Evolutionary conservation across 2,888 invertebrate species (phyloP).

Genomic region (Ormyrus thymus): DNA sequence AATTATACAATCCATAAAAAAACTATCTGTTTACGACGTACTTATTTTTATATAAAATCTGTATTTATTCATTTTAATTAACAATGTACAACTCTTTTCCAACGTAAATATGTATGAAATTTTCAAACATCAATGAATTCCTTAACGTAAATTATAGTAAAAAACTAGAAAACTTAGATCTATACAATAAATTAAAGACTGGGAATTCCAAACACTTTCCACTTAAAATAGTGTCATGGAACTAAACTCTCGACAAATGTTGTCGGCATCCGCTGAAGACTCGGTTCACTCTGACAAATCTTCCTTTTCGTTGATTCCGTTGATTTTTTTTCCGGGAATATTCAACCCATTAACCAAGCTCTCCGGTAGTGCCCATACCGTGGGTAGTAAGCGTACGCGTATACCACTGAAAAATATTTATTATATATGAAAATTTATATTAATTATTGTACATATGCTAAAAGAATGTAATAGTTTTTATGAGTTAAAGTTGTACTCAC

Average conservation of each 20-base stretch:
- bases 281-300: neutral
- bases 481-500: too few species aligned
- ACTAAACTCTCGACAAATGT: constrained; percentile 16
- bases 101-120: neutral
- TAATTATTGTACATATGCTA: too few species aligned
- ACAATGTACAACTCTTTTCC: neutral
- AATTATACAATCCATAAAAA: too few species aligned
- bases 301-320: constrained; percentile 1
- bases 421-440: too few species aligned
- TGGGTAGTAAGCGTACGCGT: constrained; percentile 52
- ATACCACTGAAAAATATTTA: constrained; percentile 45
- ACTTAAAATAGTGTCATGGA: constrained; percentile 9
- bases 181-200: constrained; percentile 45
- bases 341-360: constrained; percentile 29
- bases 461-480: too few species aligned
- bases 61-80: neutral
- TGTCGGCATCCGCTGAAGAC: constrained; percentile 5
- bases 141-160: neutral
- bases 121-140: neutral
- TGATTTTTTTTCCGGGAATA: neutral
- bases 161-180: constrained; percentile 16
- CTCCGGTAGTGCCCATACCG: constrained; percentile 26
- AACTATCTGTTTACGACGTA: too few species aligned
- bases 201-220: constrained; percentile 7
- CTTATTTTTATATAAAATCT: too few species aligned